phyloP scores from a whole-genome alignment of 2,888 invertebrate species.

The Perdita meconis region DNA sequence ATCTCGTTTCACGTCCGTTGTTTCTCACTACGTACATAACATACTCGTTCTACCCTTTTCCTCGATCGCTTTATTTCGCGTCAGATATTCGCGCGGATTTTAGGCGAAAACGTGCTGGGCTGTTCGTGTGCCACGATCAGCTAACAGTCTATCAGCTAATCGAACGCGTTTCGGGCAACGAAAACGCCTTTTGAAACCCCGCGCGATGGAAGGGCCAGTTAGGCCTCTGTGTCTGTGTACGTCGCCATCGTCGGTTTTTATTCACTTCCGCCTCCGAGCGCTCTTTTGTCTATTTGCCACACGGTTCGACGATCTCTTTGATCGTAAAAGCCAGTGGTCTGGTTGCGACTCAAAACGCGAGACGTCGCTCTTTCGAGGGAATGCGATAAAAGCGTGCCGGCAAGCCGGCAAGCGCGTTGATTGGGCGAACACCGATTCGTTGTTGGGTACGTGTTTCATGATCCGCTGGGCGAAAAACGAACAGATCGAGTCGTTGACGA shows the following conservation, averaged over 20 bases:
- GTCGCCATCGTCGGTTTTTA: conserved; percentile 16
- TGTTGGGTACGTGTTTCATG: too few species aligned
- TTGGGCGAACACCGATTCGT: too few species aligned
- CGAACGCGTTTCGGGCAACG: conserved; percentile 50
- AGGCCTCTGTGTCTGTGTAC: conserved; percentile 32
- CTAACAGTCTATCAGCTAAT: background rate
- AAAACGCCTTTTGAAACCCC: conserved; percentile 54
- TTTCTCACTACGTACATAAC: background rate
- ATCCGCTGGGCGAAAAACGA: too few species aligned
- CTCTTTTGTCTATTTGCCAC: conserved; percentile 27
- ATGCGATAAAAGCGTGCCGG: background rate
- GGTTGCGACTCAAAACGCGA: background rate
- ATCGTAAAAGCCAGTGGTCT: background rate
- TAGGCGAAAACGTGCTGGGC: conserved; percentile 61
- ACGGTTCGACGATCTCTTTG: conserved; percentile 20
- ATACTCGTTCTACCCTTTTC: background rate
- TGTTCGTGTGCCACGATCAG: conserved; percentile 33
- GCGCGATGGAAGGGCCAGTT: conserved; percentile 29
- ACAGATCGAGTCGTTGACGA: conserved; percentile 3
- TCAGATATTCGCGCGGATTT: conserved; percentile 57
- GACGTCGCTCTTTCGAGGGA: background rate
- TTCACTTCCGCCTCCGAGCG: conserved; percentile 27
- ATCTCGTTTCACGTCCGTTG: background rate
- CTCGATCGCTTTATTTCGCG: conserved; percentile 13
- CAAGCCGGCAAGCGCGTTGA: background rate